A percentile compares a stretch with the other conserved stretches of the same genome.
phyloP scores from a whole-genome alignment of 2,888 invertebrate species.

The Heliconius aoede region DNA sequence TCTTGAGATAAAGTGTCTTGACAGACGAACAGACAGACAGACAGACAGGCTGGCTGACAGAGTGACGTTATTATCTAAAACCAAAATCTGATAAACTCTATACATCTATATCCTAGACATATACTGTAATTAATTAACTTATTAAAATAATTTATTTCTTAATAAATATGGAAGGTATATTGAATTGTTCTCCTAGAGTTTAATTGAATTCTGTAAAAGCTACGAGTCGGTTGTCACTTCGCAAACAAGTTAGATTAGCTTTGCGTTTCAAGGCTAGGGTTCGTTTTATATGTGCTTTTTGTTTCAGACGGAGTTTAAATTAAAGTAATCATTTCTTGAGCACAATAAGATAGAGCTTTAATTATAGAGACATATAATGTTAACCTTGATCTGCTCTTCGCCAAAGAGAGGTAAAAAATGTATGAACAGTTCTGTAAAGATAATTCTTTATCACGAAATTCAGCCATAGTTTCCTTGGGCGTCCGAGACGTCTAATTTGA shows the following conservation, averaged over 20 bases:
- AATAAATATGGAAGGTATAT: constrained; percentile 14
- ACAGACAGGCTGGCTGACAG: no score
- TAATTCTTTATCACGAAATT: no score
- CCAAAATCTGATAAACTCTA: not conserved
- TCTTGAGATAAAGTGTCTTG: no score
- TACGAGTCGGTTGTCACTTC: constrained; percentile 33
- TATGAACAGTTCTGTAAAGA: no score
- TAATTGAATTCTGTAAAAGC: constrained; percentile 37
- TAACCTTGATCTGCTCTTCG: not conserved
- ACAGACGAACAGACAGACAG: no score
- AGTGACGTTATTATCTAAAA: no score
- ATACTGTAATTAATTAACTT: not conserved
- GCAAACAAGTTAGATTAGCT: constrained; percentile 35
- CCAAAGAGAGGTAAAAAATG: no score
- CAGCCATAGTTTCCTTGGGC: no score
- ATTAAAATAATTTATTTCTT: not conserved
- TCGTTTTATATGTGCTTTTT: constrained; percentile 14
- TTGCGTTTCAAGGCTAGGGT: constrained; percentile 12
- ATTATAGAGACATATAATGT: no score
- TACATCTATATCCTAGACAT: not conserved
- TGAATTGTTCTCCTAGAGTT: constrained; percentile 21
- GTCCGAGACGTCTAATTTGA: no score
- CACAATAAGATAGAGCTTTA: not conserved
- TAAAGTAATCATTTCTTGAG: not conserved
- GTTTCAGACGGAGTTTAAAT: constrained; percentile 21